Evolutionary conservation across 2,888 invertebrate genomes (phyloP), one percentile per base, ranked within the genome.

Genomic region (Carcina quercana): DNA sequence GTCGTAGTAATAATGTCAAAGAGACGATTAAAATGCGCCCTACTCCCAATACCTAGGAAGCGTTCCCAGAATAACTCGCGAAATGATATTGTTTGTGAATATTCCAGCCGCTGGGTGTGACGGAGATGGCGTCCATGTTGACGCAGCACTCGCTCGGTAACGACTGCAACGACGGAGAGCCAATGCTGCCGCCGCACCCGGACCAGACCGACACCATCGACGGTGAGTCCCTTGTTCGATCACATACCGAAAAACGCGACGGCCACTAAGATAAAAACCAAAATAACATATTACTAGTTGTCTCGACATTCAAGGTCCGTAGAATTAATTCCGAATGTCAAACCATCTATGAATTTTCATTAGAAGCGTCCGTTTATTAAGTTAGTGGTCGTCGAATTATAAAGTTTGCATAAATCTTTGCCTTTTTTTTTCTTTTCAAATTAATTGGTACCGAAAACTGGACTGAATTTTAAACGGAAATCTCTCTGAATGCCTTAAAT

Each of bases 201-300:
- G 91, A 91, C 71, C 88, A 89, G 60, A 86, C 89, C 42, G 91
- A 91, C 74, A 87, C 90, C 56, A 90, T 91, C 60, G 91, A 91
- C 73, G 91, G 91, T 91, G 80, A 91, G 91, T 78, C 35, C 15
- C 32, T 30, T 37, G 28, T 35, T 30, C 15, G 21, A 37, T 36
- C 32, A 32, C 25, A 11, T 35, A n/a, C n/a, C n/a, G n/a, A n/a
- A n/a, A n/a, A n/a, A n/a, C n/a, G n/a, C n/a, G 32, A 42, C 34
- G 40, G 46, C 46, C 44, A 49, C 49, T 45, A 47, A 48, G 44
- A 21, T 6, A 20, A 14, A 30, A 3, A 13, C 6, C 8, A 20
- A n/a, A n/a, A n/a, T n/a, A n/a, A n/a, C n/a, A n/a, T n/a, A n/a
- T n/a, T n/a, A n/a, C n/a, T n/a, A n/a, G n/a, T n/a, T n/a, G n/a